phyloP scores from a whole-genome alignment of 2,888 invertebrate genomes.

The Dryadula phaetusa region DNA sequence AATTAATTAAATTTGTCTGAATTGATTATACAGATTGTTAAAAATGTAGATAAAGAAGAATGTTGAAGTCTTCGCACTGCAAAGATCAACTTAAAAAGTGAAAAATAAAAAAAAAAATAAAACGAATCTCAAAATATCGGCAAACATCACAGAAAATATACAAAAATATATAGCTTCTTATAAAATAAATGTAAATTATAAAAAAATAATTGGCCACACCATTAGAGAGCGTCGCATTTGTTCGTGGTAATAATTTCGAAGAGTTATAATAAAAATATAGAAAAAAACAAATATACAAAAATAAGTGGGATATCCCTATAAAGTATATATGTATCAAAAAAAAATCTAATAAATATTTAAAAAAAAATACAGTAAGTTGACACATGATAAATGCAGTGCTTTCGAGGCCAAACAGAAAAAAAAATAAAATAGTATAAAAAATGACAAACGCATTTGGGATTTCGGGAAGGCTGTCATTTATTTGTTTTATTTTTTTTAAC shows the following conservation, averaged over 20 bases:
- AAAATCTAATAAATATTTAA: conserved; percentile 15
- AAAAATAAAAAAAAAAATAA: not conserved
- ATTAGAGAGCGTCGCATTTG: conserved; percentile 47
- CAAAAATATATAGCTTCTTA: conserved; percentile 31
- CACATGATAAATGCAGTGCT: conserved; percentile 40
- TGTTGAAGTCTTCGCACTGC: conserved; percentile 8
- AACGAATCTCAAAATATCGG: conserved; percentile 32
- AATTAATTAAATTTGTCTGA: too few relatives aligned
- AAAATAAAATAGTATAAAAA: conserved; percentile 2
- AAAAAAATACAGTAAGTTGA: conserved; percentile 15
- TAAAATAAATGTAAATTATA: conserved; percentile 37
- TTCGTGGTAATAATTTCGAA: conserved; percentile 2
- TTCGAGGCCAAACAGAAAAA: conserved; percentile 11
- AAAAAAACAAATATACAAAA: conserved; percentile 9
- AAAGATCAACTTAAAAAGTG: not conserved
- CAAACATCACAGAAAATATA: conserved; percentile 42
- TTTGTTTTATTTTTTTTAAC: not conserved
- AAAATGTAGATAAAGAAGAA: not conserved
- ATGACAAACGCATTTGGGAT: not conserved
- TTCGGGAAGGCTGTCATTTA: not conserved
- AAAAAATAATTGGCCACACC: conserved; percentile 44
- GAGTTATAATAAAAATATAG: not conserved
- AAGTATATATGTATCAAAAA: not conserved
- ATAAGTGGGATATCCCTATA: not conserved
- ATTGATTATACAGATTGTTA: not conserved